Conservation (phyloP, 1,140 invertebrate species). For the Pteromalus puparum region DNA sequence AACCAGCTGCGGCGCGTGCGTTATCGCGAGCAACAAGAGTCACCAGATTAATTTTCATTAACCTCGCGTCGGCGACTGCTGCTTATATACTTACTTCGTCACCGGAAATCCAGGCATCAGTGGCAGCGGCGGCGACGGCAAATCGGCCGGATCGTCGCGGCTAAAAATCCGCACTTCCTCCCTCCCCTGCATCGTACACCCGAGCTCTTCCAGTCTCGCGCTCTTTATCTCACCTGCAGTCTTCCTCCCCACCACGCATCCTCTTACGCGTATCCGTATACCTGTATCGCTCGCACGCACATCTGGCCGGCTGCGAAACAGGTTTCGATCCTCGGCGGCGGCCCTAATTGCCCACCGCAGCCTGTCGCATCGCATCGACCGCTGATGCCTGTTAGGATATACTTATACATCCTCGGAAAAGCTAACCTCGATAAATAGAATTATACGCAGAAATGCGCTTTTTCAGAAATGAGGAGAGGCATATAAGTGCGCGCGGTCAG, state of each 20-base stretch:
- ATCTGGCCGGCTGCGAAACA: constrained; percentile 12
- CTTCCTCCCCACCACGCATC: neutral
- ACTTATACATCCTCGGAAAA: neutral
- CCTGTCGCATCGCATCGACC: constrained; percentile 7
- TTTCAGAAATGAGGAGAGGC: neutral
- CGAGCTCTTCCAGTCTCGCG: neutral
- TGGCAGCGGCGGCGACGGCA: neutral
- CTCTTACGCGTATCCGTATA: too few species aligned
- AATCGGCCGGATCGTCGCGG: neutral
- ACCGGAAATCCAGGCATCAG: neutral
- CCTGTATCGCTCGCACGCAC: neutral
- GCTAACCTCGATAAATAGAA: constrained; percentile 27
- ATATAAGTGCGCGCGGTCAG: neutral
- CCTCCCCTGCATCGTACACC: neutral
- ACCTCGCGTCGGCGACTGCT: neutral
- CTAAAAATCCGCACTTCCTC: neutral
- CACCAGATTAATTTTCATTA: neutral
- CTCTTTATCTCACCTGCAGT: constrained; percentile 1
- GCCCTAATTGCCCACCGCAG: constrained; percentile 14
- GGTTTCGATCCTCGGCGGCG: constrained; percentile 9
- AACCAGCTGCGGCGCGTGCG: neutral
- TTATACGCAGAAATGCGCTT: neutral
- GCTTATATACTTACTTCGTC: neutral
- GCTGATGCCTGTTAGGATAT: neutral
- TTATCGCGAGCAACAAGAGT: neutral